phyloP scores from a whole-genome alignment of 1,140 invertebrate genomes.

The Neotoxoptera formosana region DNA sequence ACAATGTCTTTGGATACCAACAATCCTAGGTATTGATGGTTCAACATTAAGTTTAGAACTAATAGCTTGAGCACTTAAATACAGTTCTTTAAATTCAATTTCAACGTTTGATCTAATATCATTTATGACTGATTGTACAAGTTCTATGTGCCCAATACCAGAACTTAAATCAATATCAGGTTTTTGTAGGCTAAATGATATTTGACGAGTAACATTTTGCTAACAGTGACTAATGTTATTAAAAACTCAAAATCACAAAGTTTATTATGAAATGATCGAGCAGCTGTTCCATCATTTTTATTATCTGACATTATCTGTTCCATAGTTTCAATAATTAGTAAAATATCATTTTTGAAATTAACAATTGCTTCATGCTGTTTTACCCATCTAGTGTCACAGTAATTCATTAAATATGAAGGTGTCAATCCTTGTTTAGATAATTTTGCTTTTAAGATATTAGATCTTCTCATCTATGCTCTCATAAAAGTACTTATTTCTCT shows the following conservation, averaged over 20 bases:
- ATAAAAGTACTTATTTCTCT: no score
- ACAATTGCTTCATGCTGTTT: no score
- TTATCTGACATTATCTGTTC: no score
- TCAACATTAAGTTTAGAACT: background rate
- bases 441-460: no score
- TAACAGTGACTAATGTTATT: slow-evolving; percentile 11
- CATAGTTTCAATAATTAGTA: no score
- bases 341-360: no score
- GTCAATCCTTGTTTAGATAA: no score
- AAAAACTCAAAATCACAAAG: slow-evolving; percentile 12
- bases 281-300: no score
- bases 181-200: background rate
- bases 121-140: slow-evolving; percentile 22
- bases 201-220: background rate
- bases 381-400: no score
- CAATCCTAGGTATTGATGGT: background rate
- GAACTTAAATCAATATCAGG: background rate
- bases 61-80: slow-evolving; percentile 7
- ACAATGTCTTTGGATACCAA: background rate
- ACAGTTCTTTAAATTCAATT: background rate
- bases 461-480: no score
- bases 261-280: background rate
- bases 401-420: no score
- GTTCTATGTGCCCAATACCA: background rate
- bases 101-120: background rate